phyloP scores from a whole-genome alignment of 2,113 vertebrate species.

The Condylura cristata region DNA sequence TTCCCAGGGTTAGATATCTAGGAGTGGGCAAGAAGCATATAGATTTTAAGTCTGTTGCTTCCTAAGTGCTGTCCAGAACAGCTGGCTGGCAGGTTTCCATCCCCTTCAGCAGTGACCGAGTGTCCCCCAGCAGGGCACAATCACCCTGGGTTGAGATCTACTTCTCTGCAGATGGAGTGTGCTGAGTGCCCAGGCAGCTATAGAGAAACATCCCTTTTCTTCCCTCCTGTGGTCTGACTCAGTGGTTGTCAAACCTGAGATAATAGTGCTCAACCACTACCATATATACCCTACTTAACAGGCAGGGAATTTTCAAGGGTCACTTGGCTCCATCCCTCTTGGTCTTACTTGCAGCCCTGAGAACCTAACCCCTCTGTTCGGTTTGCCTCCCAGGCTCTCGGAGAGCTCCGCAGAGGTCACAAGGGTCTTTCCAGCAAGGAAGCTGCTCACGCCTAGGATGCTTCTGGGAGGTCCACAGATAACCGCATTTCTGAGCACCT shows the following conservation, averaged over 20 bases:
- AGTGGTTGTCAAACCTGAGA: neutral
- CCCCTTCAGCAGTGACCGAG: neutral
- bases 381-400: neutral
- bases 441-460: neutral
- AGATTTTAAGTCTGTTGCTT: neutral
- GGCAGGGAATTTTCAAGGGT: neutral
- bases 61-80: neutral
- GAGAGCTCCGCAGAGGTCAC: neutral
- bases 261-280: too few species aligned
- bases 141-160: neutral
- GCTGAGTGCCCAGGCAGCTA: neutral
- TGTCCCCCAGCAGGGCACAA: neutral
- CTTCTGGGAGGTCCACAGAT: accelerated
- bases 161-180: neutral
- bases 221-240: neutral
- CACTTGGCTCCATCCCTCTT: neutral
- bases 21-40: neutral
- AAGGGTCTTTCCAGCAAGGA: neutral
- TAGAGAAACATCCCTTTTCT: neutral
- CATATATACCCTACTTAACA: neutral
- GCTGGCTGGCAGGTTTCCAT: neutral
- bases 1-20: neutral
- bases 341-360: neutral
- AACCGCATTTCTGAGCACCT: neutral
- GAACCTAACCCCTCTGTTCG: neutral